phyloP scores from a whole-genome alignment of 1,140 invertebrate genomes.

The Trigoniulus corallinus region DNA sequence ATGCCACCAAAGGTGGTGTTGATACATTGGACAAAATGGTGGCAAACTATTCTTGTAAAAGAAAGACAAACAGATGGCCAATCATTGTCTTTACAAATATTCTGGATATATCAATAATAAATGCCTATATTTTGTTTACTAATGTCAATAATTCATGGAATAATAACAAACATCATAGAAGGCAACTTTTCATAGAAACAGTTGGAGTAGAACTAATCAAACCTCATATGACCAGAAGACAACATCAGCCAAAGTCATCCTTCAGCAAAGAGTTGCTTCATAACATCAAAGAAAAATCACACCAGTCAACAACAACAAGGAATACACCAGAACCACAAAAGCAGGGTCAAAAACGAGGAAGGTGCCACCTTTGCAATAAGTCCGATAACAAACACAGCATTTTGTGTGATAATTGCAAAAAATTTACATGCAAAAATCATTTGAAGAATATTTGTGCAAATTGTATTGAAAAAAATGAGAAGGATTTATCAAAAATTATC shows the following conservation, averaged over 20 bases:
- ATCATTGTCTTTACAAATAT: constrained; percentile 13
- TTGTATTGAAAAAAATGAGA: too few relatives aligned
- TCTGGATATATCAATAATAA: constrained; percentile 7
- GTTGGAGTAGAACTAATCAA: neutral
- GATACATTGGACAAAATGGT: constrained; percentile 12
- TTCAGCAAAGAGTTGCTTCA: neutral
- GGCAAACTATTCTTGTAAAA: constrained; percentile 7
- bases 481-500: too few relatives aligned
- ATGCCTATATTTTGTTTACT: neutral
- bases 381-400: neutral
- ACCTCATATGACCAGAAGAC: neutral
- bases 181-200: neutral
- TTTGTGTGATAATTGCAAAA: neutral
- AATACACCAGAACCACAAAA: neutral
- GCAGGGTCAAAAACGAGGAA: neutral
- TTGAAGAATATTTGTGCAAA: neutral
- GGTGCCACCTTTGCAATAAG: neutral
- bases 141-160: neutral
- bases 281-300: neutral
- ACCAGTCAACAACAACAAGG: neutral
- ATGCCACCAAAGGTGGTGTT: constrained; percentile 13
- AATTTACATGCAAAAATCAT: neutral
- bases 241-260: neutral
- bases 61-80: constrained; percentile 9
- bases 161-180: neutral